Evolutionary conservation across 53 echinoderm and acorn worm genomes (phyloP).

Genomic region (Stichopus horrens): DNA sequence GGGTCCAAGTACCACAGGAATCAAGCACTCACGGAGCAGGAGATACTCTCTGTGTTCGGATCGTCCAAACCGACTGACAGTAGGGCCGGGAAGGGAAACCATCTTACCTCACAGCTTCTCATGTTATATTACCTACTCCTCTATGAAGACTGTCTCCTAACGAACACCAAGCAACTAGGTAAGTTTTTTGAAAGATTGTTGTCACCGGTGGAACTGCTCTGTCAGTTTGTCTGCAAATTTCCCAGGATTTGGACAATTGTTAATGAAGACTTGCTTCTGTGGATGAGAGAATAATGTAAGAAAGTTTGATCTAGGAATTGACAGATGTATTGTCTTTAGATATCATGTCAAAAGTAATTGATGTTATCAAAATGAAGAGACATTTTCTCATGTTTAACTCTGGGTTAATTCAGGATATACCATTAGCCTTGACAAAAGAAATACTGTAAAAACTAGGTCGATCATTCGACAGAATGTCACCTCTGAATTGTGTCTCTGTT

Average conservation of each 20-base stretch:
- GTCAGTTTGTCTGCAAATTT: background rate
- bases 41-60: conserved; percentile 86
- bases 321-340: no score
- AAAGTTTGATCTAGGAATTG: no score
- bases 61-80: background rate
- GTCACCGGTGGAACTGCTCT: background rate
- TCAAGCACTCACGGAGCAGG: conserved; percentile 80
- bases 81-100: conserved; percentile 46
- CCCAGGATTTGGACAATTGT: no score
- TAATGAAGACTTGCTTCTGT: no score
- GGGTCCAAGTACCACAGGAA: conserved; percentile 82
- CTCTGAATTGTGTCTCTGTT: background rate
- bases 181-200: background rate
- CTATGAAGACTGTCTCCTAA: conserved; percentile 93
- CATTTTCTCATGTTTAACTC: no score
- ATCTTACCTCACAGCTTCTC: conserved; percentile 82
- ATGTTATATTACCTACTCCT: conserved; percentile 92
- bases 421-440: no score
- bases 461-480: no score
- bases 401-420: no score
- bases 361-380: no score
- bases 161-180: conserved; percentile 89
- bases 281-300: no score
- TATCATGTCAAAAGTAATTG: no score
- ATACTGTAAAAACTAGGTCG: no score